A percentile compares a stretch with the other conserved stretches of the same genome.
Conservation (phyloP, 2,888 invertebrate species). For the Icerya purchasi region DNA sequence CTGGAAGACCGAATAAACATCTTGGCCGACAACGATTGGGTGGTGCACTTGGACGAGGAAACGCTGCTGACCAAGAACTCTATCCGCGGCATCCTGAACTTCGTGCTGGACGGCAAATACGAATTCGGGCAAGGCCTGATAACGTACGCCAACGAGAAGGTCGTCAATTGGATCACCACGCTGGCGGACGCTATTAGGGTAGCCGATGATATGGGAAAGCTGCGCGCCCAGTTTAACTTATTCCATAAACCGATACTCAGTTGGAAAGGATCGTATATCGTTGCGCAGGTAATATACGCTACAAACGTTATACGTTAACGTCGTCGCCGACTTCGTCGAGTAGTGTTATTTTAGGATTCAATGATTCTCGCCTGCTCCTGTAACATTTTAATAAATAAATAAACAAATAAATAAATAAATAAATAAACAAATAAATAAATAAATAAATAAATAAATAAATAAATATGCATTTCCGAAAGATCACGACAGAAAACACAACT, state of each 20-base stretch:
- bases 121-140: conserved; percentile 90
- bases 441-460: not conserved
- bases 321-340: too few species aligned
- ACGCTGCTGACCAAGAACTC: conserved; percentile 82
- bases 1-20: conserved; percentile 73
- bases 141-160: conserved; percentile 87
- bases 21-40: conserved; percentile 75
- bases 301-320: too few species aligned
- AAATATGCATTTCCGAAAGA: not conserved
- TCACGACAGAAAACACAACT: too few species aligned
- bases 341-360: too few species aligned
- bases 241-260: conserved; percentile 90
- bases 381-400: not conserved
- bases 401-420: not conserved
- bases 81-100: conserved; percentile 73
- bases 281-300: conserved; percentile 61
- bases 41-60: conserved; percentile 91
- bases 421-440: not conserved
- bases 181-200: conserved; percentile 91
- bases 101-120: conserved; percentile 81
- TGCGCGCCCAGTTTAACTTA: conserved; percentile 72
- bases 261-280: conserved; percentile 96
- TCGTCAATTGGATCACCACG: conserved; percentile 92
- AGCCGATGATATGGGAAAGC: conserved; percentile 93
- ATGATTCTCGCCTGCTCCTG: too few species aligned